Percentiles rank a stretch among this genome's conserved stretches.
These are phyloP conservation scores for Leptobrachium leishanense DNA, from an alignment of 2,113 vertebrate species.

Conservation along the genomic window DNA sequence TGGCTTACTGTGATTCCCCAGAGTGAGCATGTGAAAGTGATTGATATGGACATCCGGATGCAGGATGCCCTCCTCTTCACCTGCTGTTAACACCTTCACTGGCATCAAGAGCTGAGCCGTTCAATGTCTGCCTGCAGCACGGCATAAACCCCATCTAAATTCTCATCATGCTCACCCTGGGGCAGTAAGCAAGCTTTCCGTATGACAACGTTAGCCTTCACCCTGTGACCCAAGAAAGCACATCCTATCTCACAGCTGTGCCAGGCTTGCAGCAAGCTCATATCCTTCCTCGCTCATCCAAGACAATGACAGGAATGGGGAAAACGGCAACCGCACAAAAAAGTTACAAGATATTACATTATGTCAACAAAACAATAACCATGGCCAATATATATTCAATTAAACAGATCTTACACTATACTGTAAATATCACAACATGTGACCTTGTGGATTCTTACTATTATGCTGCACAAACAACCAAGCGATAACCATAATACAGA, in stretches of 20 bases:
- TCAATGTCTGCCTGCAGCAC: constrained; percentile 5
- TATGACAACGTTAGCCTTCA: constrained; percentile 9
- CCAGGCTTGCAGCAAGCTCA: background rate
- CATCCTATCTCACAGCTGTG: background rate
- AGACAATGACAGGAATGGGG: no score
- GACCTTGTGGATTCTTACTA: no score
- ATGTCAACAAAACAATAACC: no score
- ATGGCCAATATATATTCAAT: no score
- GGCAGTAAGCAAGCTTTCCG: background rate
- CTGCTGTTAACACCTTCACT: constrained; percentile 37
- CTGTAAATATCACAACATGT: no score
- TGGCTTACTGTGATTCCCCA: constrained; percentile 13
- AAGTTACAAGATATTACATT: no score
- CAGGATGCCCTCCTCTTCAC: constrained; percentile 36
- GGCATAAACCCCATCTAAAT: constrained; percentile 24
- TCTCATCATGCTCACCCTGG: background rate
- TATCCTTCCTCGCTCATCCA: background rate
- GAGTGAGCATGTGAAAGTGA: constrained; percentile 30
- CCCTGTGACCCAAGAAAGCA: background rate
- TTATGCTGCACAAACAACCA: no score
- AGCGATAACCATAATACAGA: no score
- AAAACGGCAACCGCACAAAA: no score
- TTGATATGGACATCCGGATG: constrained; percentile 34
- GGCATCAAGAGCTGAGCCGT: constrained; percentile 21
- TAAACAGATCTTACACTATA: no score